A percentile compares a stretch with the other conserved stretches of the same genome.
These are phyloP conservation scores for Ips nitidus DNA, from an alignment of 1,140 invertebrate species.

Conservation along the genomic window DNA sequence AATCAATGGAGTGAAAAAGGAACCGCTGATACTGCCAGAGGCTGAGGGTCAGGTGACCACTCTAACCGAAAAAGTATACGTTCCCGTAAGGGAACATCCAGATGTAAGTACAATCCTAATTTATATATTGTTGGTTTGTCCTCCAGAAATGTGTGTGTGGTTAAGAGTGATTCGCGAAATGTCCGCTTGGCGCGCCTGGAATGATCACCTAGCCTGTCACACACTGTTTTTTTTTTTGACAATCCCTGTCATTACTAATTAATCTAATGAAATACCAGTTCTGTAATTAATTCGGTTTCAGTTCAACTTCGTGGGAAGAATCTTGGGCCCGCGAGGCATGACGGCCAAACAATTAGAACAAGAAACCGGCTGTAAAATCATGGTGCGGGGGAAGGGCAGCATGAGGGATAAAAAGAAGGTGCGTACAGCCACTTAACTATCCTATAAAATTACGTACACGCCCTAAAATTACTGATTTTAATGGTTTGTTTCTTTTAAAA, in stretches of 20 bases:
- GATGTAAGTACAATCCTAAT: constrained; percentile 78
- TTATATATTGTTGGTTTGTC: neutral
- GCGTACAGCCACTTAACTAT: constrained; percentile 49
- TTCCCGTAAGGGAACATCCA: constrained; percentile 99
- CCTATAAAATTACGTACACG: neutral
- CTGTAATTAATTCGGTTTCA: constrained; percentile 59
- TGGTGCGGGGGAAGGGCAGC: constrained; percentile 99
- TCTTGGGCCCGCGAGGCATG: constrained; percentile 98
- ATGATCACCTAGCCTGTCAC: no score
- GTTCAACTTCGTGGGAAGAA: constrained; percentile 99
- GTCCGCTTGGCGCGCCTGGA: neutral
- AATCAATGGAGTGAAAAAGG: constrained; percentile 94
- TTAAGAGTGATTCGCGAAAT: neutral
- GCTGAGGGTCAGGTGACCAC: constrained; percentile 87
- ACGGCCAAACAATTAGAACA: constrained; percentile 99
- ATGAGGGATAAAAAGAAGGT: constrained; percentile 99
- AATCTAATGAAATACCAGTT: no score
- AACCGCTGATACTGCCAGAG: constrained; percentile 91
- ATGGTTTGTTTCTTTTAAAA: no score
- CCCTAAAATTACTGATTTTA: no score
- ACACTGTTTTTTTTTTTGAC: no score
- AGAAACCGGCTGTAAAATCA: constrained; percentile 99
- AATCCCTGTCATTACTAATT: no score
- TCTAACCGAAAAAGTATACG: constrained; percentile 98
- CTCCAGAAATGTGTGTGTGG: neutral